phyloP scores from a whole-genome alignment of 2,113 vertebrate genomes.

The Suncus etruscus region DNA sequence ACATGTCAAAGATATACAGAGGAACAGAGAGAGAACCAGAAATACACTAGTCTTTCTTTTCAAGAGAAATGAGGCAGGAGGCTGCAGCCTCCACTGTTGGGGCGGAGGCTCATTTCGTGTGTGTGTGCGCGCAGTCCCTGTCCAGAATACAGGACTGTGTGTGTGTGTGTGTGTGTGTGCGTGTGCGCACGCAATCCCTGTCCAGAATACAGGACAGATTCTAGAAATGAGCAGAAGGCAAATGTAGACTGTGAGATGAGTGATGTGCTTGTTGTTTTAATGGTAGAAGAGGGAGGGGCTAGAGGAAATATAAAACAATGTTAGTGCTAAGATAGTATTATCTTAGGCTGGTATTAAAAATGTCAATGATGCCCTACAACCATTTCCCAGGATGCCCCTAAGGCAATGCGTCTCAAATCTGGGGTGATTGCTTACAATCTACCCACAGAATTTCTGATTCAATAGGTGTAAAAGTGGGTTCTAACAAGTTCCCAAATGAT shows the following conservation, averaged over 20 bases:
- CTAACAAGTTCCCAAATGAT: constrained; percentile 35
- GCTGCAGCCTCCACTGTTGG: constrained; percentile 38
- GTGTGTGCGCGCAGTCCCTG: background rate
- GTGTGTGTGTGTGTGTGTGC: too few species aligned
- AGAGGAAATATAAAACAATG: constrained; percentile 51
- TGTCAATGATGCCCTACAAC: background rate
- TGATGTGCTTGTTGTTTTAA: constrained; percentile 43
- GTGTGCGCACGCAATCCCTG: background rate
- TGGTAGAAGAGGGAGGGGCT: constrained; percentile 19
- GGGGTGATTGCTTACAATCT: constrained; percentile 43
- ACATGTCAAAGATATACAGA: constrained; percentile 76
- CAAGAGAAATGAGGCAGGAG: constrained; percentile 46
- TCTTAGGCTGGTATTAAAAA: constrained; percentile 40
- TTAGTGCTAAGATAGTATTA: constrained; percentile 63
- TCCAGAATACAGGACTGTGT: too few species aligned
- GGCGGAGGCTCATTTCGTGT: constrained; percentile 23
- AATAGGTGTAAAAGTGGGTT: background rate
- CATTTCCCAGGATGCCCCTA: constrained; percentile 39
- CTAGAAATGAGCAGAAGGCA: constrained; percentile 39
- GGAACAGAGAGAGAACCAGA: constrained; percentile 69
- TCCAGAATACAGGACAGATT: constrained; percentile 36
- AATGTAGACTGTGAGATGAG: constrained; percentile 66
- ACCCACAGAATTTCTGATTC: background rate
- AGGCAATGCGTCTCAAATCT: constrained; percentile 1
- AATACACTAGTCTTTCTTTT: constrained; percentile 62